A percentile compares a stretch with the other conserved stretches of the same genome.
phyloP scores from a whole-genome alignment of 2,113 vertebrate genomes.

The Struthio camelus region DNA sequence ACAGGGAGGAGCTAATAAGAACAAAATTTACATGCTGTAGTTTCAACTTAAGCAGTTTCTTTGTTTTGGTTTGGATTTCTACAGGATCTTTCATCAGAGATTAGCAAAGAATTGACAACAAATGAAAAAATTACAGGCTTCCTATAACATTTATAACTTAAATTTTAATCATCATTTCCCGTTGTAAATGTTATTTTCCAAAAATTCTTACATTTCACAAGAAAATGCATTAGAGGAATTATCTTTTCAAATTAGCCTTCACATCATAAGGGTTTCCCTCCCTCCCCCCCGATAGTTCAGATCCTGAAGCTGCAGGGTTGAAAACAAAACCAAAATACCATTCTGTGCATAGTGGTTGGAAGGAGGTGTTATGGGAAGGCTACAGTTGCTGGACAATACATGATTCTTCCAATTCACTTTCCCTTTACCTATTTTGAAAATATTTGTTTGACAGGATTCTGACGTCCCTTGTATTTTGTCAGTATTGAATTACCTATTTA shows the following conservation, averaged over 20 bases:
- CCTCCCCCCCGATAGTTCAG: background rate
- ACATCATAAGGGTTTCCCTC: background rate
- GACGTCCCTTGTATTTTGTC: rapidly evolving
- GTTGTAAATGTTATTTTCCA: background rate
- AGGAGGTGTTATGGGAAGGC: background rate
- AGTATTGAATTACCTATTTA: background rate
- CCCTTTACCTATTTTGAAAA: background rate
- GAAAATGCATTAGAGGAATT: background rate
- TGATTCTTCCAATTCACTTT: background rate
- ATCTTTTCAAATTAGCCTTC: background rate
- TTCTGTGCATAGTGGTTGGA: rapidly evolving
- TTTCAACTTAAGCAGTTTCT: background rate
- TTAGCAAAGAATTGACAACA: background rate
- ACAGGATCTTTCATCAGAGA: background rate
- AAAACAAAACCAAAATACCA: background rate
- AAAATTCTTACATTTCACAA: background rate
- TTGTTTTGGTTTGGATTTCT: background rate
- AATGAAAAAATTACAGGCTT: background rate
- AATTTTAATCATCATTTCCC: background rate
- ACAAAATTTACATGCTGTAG: background rate
- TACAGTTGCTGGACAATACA: background rate
- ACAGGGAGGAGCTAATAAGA: background rate
- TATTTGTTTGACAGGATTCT: background rate
- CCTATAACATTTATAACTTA: background rate
- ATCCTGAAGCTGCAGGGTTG: background rate